Evolutionary conservation across 2,888 invertebrate genomes (phyloP).

Genomic region (Xylocampa areola): DNA sequence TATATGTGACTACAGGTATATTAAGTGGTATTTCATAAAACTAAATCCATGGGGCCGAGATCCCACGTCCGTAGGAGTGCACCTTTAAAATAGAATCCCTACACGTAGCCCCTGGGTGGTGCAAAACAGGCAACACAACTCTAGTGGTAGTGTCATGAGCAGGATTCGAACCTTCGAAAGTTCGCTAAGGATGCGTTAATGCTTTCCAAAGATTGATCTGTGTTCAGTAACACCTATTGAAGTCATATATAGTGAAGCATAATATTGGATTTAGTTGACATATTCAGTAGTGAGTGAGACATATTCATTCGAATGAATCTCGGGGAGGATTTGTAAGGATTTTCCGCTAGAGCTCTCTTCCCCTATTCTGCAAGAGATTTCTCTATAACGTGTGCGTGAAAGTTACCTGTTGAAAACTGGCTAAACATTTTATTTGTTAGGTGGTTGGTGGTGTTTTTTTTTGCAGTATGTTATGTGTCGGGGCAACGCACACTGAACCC

Average conservation of each 20-base stretch:
- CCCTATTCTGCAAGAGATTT: constrained; percentile 31
- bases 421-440: constrained; percentile 17
- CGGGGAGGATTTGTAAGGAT: constrained; percentile 41
- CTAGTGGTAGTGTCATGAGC: too few relatives aligned
- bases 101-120: too few relatives aligned
- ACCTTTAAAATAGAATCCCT: too few relatives aligned
- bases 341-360: constrained; percentile 31
- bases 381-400: constrained; percentile 17
- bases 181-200: too few relatives aligned
- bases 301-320: constrained; percentile 31
- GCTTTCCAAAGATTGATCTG: too few relatives aligned
- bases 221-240: constrained; percentile 28
- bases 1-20: too few relatives aligned
- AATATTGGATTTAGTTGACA: constrained; percentile 37
- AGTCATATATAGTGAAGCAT: constrained; percentile 5
- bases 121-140: too few relatives aligned
- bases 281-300: constrained; percentile 21
- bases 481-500: background rate
- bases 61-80: too few relatives aligned
- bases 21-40: too few relatives aligned
- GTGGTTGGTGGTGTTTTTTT: background rate
- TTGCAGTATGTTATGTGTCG: constrained; percentile 9
- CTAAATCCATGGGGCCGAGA: too few relatives aligned
- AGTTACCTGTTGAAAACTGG: constrained; percentile 37
- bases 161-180: too few relatives aligned